Conservation (phyloP, 2,113 vertebrate species). For the Zosterops japonicus region DNA sequence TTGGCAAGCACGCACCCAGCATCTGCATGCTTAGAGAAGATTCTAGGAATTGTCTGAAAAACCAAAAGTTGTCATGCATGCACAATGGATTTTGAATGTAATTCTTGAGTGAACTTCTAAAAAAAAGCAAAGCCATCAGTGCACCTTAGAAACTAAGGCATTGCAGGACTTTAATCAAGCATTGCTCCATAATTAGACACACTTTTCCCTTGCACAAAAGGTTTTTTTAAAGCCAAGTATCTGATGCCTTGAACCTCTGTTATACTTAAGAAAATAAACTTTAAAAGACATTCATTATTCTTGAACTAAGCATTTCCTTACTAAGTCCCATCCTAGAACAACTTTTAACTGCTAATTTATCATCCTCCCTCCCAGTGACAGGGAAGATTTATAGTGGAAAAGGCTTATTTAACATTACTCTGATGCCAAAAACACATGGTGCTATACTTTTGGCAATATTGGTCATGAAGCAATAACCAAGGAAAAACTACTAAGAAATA, state of each 20-base stretch:
- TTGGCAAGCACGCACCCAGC: background rate
- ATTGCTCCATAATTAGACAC: background rate
- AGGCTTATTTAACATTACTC: background rate
- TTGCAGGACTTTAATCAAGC: background rate
- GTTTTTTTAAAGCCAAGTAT: constrained; percentile 18
- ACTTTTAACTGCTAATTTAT: constrained; percentile 61
- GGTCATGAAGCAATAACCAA: constrained; percentile 11
- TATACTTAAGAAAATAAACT: constrained; percentile 54
- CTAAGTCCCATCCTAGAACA: constrained; percentile 29
- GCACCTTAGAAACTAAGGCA: background rate
- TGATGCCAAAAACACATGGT: constrained; percentile 40
- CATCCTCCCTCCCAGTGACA: constrained; percentile 23
- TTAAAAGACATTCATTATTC: constrained; percentile 31
- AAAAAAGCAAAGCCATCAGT: background rate
- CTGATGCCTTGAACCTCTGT: background rate
- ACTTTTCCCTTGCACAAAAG: background rate
- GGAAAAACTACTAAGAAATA: background rate
- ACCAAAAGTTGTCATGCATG: background rate
- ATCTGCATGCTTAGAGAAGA: background rate
- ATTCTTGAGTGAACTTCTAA: background rate
- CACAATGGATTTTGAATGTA: background rate
- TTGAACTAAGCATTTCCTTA: constrained; percentile 27
- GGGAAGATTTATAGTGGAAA: constrained; percentile 60
- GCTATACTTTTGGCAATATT: background rate
- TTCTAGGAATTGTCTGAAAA: background rate